These are phyloP conservation scores for Cassiopea andromeda DNA, from an alignment of 30 jellyfish, hydroid and myxozoan species.

Conservation along the genomic window DNA sequence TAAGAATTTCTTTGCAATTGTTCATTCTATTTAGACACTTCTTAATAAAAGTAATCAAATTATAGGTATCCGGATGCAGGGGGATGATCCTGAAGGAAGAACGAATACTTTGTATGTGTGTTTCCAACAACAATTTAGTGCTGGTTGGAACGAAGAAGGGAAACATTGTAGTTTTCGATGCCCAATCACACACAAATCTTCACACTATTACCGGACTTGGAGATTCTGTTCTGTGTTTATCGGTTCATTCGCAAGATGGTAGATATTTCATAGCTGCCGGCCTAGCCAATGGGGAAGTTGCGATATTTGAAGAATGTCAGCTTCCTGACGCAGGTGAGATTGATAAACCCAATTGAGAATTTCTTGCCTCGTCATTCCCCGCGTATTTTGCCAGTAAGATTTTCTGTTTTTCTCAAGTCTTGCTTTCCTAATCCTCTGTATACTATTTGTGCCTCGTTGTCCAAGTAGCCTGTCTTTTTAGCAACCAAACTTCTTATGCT, in stretches of 20 bases:
- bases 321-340: slow-evolving; percentile 58
- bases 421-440: background rate
- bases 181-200: slow-evolving; percentile 47
- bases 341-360: background rate
- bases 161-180: slow-evolving; percentile 66
- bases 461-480: background rate
- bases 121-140: slow-evolving; percentile 25
- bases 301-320: slow-evolving; percentile 50
- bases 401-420: background rate
- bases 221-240: slow-evolving; percentile 80
- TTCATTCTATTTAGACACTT: no score
- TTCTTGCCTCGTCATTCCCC: background rate
- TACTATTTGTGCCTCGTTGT: no score
- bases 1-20: no score
- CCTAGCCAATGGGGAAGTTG: slow-evolving; percentile 78
- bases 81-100: slow-evolving; percentile 82
- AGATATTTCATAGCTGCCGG: slow-evolving; percentile 65
- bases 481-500: background rate
- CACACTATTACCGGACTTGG: slow-evolving; percentile 37
- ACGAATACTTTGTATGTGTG: slow-evolving; percentile 85
- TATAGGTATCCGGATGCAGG: slow-evolving; percentile 63
- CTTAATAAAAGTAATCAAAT: background rate
- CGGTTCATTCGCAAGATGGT: slow-evolving; percentile 14
- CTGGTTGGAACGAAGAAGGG: slow-evolving; percentile 90
- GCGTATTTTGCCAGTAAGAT: background rate